Percentiles rank a stretch among this genome's conserved stretches.
phyloP scores from a whole-genome alignment of 1,140 invertebrate species.

The Choristoneura fumiferana region DNA sequence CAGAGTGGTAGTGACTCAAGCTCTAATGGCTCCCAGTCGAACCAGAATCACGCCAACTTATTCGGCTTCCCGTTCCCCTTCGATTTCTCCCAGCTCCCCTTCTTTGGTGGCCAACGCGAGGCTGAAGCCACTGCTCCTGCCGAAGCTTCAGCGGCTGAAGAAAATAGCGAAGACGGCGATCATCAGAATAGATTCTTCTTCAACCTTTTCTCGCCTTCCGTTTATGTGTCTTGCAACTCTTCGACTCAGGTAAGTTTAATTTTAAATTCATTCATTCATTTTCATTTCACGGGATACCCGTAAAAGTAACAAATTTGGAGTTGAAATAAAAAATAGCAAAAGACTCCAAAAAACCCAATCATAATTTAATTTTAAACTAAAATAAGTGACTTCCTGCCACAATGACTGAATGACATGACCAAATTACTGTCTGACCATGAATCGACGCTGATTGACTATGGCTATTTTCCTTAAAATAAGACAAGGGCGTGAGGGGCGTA shows the following conservation, averaged over 20 bases:
- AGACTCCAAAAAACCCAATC: too few species aligned
- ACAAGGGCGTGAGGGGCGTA: too few species aligned
- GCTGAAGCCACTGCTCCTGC: constrained; percentile 28
- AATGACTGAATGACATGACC: too few species aligned
- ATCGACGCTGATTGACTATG: too few species aligned
- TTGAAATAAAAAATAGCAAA: too few species aligned
- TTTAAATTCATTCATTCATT: too few species aligned
- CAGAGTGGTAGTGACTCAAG: neutral
- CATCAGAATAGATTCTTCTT: constrained; percentile 19
- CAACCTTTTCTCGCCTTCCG: constrained; percentile 1
- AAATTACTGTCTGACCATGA: too few species aligned
- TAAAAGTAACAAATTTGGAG: too few species aligned
- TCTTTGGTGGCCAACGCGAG: neutral
- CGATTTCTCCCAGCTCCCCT: neutral
- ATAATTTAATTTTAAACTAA: too few species aligned
- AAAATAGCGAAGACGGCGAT: neutral
- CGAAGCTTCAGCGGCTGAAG: constrained; percentile 18
- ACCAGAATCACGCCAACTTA: neutral
- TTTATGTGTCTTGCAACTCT: constrained; percentile 22
- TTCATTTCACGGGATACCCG: too few species aligned
- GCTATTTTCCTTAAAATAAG: too few species aligned
- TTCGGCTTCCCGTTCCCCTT: neutral
- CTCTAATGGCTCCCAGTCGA: neutral
- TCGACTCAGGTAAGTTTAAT: constrained; percentile 23
- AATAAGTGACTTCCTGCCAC: too few species aligned